Evolutionary conservation across 1,140 invertebrate genomes (phyloP).

Genomic region (Drosophila grimshawi): DNA sequence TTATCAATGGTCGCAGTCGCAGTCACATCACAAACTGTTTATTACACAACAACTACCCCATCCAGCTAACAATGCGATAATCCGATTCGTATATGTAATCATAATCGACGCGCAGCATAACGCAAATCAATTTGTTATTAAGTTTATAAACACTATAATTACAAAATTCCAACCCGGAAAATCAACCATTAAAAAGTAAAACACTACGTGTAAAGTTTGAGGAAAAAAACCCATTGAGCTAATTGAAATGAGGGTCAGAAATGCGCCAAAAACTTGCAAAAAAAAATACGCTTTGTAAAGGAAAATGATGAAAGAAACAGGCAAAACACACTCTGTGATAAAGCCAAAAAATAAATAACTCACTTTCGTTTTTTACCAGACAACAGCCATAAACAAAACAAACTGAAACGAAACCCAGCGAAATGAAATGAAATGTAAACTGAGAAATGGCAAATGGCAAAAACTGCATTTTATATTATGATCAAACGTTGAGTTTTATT

Average conservation of each 20-base stretch:
- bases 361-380: slow-evolving; percentile 57
- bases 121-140: slow-evolving; percentile 63
- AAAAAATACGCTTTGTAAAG: slow-evolving; percentile 17
- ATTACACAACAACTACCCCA: slow-evolving; percentile 19
- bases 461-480: slow-evolving; percentile 56
- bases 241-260: slow-evolving; percentile 62
- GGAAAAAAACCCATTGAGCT: slow-evolving; percentile 16
- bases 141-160: slow-evolving; percentile 43
- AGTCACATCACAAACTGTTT: slow-evolving; percentile 2
- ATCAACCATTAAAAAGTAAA: slow-evolving; percentile 39
- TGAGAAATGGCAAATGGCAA: slow-evolving; percentile 18
- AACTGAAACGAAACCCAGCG: slow-evolving; percentile 26
- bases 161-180: slow-evolving; percentile 60
- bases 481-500: slow-evolving; percentile 19
- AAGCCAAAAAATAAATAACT: slow-evolving; percentile 58
- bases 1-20: slow-evolving; percentile 6
- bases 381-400: slow-evolving; percentile 6
- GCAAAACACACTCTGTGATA: slow-evolving; percentile 3
- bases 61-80: slow-evolving; percentile 43
- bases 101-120: slow-evolving; percentile 48
- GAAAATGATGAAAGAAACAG: slow-evolving; percentile 13
- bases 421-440: slow-evolving; percentile 34
- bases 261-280: slow-evolving; percentile 52
- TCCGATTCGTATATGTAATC: slow-evolving; percentile 32
- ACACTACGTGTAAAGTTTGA: slow-evolving; percentile 8